Evolutionary conservation across 1,140 invertebrate genomes (phyloP), one percentile per base, ranked within the genome.

Genomic region (Agrypnia vestita): DNA sequence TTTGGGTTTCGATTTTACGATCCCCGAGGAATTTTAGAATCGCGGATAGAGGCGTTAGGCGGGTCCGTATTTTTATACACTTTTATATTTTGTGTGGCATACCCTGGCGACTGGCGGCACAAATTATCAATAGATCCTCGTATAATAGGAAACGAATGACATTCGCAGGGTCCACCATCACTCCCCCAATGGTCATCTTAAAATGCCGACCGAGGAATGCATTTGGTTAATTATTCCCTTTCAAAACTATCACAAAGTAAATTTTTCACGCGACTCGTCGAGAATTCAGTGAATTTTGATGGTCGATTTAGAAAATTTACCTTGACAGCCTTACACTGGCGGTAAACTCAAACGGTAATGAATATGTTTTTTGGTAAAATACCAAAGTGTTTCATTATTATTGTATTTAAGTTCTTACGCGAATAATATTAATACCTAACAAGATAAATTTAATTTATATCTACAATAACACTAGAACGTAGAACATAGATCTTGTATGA

Each of bases 81-180:
- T 17, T n/a, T 64, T 59, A 21, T 59, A 64, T 25, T 43, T 74
- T 78, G 80, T 72, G 72, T 21, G 25, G 35, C 46, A 53, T 35
- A n/a, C 47, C 72, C 25, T 64, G 72, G 10, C 73, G 80, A 79
- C 80, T 62, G 56, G 77, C 80, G 80, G 80, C 73, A 76, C 80
- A 69, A 82, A 82, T 82, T 35, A 43, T 76, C 80, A 72, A 82
- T 79, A 49, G 56, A 49, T 13, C 25, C 17, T 56, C 51, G 59
- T 81, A 82, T 82, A 82, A 82, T 79, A 76, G 72, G 35, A 61
- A 82, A 82, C 77, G 76, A 79, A 82, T 62, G 80, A 80, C 43
- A 35, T 71, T 62, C 56, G 21, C n/a, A 73, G 46, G n/a, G 43
- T 35, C 43, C 67, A 19, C 15, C 55, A 15, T 59, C 35, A n/a